Percentiles rank a stretch among this genome's conserved stretches.
phyloP scores from a whole-genome alignment of 2,888 invertebrate genomes.

The Hyalella azteca region DNA sequence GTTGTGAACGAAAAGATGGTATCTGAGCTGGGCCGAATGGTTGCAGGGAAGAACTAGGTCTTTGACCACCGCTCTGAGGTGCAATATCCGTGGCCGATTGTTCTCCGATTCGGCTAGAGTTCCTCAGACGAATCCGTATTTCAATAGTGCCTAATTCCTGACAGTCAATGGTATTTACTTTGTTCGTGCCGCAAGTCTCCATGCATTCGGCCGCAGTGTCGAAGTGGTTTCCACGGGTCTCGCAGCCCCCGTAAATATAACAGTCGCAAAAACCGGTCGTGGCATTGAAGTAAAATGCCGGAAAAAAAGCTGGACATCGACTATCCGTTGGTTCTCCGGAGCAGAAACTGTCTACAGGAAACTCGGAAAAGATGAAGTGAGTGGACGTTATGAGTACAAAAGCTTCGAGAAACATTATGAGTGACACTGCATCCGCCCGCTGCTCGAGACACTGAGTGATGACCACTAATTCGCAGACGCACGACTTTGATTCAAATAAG shows the following conservation, averaged over 20 bases:
- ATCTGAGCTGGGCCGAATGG: not conserved
- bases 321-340: slow-evolving; percentile 57
- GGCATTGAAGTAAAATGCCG: slow-evolving; percentile 60
- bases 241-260: slow-evolving; percentile 61
- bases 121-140: not conserved
- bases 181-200: slow-evolving; percentile 52
- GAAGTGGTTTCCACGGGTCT: slow-evolving; percentile 61
- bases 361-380: not conserved
- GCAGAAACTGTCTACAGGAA: slow-evolving; percentile 41
- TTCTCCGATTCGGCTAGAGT: not conserved
- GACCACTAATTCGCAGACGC: no score
- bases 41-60: not conserved
- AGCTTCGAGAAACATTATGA: not conserved
- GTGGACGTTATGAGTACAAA: not conserved
- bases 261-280: slow-evolving; percentile 60
- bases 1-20: no score
- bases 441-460: no score
- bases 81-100: not conserved
- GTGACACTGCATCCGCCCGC: no score
- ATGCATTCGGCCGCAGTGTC: slow-evolving; percentile 59
- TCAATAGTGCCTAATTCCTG: not conserved
- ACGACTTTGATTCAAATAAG: no score
- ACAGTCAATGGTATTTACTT: slow-evolving; percentile 22
- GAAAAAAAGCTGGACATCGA: slow-evolving; percentile 58
- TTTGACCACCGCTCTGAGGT: not conserved